These are phyloP conservation scores for Actinia tenebrosa DNA, from an alignment of 64 coral and sea anemone species.

Conservation along the genomic window DNA sequence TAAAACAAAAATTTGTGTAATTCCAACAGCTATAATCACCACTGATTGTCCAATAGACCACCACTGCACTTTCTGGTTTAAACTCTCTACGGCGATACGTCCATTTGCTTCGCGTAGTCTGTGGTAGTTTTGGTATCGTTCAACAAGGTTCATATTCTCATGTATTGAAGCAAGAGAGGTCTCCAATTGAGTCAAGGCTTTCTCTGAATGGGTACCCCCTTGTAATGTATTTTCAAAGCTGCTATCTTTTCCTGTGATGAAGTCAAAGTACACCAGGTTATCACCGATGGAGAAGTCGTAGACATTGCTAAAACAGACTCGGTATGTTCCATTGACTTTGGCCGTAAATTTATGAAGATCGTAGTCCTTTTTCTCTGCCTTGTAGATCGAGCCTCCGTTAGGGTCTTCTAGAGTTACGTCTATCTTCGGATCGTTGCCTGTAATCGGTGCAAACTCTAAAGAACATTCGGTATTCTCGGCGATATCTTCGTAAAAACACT, in stretches of 20 bases:
- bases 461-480: slow-evolving; percentile 81
- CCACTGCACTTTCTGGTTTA: slow-evolving; percentile 81
- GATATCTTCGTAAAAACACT: slow-evolving; percentile 95
- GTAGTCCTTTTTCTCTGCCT: slow-evolving; percentile 87
- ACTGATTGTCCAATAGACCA: slow-evolving; percentile 93
- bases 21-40: slow-evolving; percentile 43
- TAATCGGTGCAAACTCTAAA: slow-evolving; percentile 89
- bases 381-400: slow-evolving; percentile 66
- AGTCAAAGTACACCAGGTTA: slow-evolving; percentile 98
- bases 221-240: slow-evolving; percentile 15
- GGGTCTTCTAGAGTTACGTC: slow-evolving; percentile 82
- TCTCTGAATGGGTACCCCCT: slow-evolving; percentile 20
- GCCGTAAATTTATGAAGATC: slow-evolving; percentile 85
- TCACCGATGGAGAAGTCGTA: slow-evolving; percentile 86
- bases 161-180: slow-evolving; percentile 70
- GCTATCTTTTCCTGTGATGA: slow-evolving; percentile 63
- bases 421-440: slow-evolving; percentile 79
- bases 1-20: slow-evolving; percentile 75
- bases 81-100: slow-evolving; percentile 69
- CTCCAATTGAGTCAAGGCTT: slow-evolving; percentile 84
- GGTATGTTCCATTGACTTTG: slow-evolving; percentile 64
- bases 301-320: slow-evolving; percentile 96
- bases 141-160: slow-evolving; percentile 77
- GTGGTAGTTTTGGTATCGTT: slow-evolving; percentile 94
- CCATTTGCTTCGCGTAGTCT: slow-evolving; percentile 86